phyloP scores from a whole-genome alignment of 2,888 invertebrate species.

The Prosopocoilus inquinatus region DNA sequence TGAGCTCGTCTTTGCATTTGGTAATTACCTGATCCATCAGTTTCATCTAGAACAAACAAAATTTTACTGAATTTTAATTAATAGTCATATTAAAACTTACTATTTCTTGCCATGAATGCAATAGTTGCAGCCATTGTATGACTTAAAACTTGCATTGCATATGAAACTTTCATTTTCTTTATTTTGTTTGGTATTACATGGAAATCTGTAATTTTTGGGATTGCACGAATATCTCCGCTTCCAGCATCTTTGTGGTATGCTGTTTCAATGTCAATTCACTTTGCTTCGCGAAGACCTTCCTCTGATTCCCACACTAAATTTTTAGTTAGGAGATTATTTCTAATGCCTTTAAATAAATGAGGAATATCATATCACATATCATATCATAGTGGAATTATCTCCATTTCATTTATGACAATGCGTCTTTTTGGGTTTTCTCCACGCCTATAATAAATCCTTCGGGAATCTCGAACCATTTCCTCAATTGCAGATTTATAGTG shows the following conservation, averaged over 20 bases:
- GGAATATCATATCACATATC: conserved; percentile 5
- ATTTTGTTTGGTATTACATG: background rate
- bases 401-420: background rate
- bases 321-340: background rate
- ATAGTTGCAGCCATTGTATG: no score
- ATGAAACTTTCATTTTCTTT: no score
- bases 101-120: no score
- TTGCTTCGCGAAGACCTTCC: background rate
- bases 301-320: background rate
- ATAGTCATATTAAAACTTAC: no score
- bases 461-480: background rate
- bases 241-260: background rate
- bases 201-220: background rate
- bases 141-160: no score
- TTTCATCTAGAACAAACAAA: no score
- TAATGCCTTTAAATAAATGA: conserved; percentile 1
- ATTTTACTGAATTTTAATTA: no score
- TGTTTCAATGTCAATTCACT: background rate
- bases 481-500: background rate
- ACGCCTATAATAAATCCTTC: background rate
- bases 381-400: conserved; percentile 1
- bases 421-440: background rate
- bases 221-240: background rate
- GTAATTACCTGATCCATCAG: no score
- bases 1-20: no score